Conservation (phyloP, 2,888 invertebrate species). For the Carterocephalus palaemon region DNA sequence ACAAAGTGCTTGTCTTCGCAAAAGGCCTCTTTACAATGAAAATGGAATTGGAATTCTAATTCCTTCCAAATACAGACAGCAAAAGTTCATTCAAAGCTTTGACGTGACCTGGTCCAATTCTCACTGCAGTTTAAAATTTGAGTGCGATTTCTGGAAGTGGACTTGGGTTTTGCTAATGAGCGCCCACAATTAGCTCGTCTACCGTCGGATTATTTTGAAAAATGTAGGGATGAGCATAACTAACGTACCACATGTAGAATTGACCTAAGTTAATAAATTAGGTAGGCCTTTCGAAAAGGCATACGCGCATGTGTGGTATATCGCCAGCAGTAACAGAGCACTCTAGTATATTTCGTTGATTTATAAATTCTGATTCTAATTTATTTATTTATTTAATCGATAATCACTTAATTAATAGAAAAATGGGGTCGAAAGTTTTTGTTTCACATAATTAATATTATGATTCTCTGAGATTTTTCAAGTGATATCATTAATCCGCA, state of each 20-base stretch:
- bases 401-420: too few relatives aligned
- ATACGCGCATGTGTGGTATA: too few relatives aligned
- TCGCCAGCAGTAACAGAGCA: too few relatives aligned
- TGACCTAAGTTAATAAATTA: neutral
- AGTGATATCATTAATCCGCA: too few relatives aligned
- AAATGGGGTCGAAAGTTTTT: too few relatives aligned
- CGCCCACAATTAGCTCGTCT: neutral
- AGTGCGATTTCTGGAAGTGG: neutral
- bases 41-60: constrained; percentile 7
- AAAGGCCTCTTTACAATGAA: neutral
- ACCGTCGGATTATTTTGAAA: neutral
- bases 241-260: neutral
- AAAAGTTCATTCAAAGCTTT: constrained; percentile 14
- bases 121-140: constrained; percentile 2
- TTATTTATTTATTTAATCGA: too few relatives aligned
- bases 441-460: too few relatives aligned
- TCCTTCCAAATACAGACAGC: constrained; percentile 1
- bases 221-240: neutral
- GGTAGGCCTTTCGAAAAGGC: too few relatives aligned
- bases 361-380: too few relatives aligned
- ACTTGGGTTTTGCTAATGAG: constrained; percentile 3
- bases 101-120: constrained; percentile 6
- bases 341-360: too few relatives aligned
- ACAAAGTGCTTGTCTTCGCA: constrained; percentile 3
- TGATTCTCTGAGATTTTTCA: too few relatives aligned